phyloP scores from a whole-genome alignment of 2,888 invertebrate genomes.

The Lampropteryx suffumata region DNA sequence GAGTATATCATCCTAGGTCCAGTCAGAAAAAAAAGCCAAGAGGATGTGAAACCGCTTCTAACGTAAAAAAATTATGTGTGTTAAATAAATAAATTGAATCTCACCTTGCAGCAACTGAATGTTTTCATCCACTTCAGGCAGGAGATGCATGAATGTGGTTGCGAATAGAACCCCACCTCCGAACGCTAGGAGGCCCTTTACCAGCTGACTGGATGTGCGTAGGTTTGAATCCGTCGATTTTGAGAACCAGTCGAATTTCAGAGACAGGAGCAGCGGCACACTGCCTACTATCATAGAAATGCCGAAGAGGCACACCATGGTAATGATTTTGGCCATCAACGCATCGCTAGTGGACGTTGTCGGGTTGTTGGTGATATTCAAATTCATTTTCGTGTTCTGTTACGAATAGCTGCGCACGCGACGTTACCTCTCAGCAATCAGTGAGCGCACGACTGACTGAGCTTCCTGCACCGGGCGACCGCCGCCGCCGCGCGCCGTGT shows the following conservation, averaged over 20 bases:
- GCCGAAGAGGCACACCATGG: conserved; percentile 89
- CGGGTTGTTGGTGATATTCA: conserved; percentile 45
- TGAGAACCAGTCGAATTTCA: conserved; percentile 85
- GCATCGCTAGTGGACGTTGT: conserved; percentile 57
- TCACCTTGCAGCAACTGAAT: conserved; percentile 84
- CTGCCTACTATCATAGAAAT: conserved; percentile 90
- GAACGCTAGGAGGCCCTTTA: conserved; percentile 87
- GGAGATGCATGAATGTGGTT: conserved; percentile 91
- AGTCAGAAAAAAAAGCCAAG: too few species aligned
- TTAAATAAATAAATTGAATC: conserved; percentile 26
- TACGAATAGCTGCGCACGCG: conserved; percentile 41
- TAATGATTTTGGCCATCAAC: conserved; percentile 88
- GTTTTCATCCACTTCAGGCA: conserved; percentile 90
- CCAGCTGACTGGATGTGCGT: conserved; percentile 75
- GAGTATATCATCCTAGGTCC: too few species aligned
- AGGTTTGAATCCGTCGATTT: conserved; percentile 67
- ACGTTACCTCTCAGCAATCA: conserved; percentile 39
- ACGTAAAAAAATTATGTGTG: background rate
- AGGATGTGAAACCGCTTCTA: too few species aligned
- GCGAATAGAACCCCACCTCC: conserved; percentile 92
- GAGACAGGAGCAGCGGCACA: conserved; percentile 87
- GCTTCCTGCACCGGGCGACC: conserved; percentile 55
- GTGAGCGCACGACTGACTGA: conserved; percentile 61
- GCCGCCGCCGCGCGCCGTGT: conserved; percentile 62
- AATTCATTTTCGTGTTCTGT: conserved; percentile 38